Evolutionary conservation across 2,797 vertebrate genomes (phyloP).

Genomic region (Otolemur crassicaudatus): DNA sequence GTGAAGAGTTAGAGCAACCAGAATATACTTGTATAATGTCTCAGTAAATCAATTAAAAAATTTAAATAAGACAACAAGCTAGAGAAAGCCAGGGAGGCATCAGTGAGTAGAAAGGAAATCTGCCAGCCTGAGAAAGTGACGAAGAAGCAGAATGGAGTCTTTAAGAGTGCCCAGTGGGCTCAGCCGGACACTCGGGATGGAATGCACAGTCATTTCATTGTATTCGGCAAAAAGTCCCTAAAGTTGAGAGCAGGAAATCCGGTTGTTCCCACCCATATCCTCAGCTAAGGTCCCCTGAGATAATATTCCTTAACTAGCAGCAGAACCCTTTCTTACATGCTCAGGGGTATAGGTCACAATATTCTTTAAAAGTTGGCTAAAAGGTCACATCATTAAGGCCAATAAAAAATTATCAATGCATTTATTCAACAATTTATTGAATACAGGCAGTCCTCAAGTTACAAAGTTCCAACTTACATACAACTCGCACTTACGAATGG

Average conservation of each 20-base stretch:
- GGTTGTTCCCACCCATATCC: constrained; percentile 63
- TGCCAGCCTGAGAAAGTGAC: constrained; percentile 39
- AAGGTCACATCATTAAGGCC: constrained; percentile 1
- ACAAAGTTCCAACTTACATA: too few relatives aligned
- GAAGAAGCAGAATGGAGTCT: constrained; percentile 41
- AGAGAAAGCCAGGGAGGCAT: constrained; percentile 49
- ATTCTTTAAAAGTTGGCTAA: constrained; percentile 4
- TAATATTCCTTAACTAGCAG: neutral
- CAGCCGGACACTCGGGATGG: neutral
- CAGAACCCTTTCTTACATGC: neutral
- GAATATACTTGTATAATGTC: neutral
- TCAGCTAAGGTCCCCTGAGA: neutral
- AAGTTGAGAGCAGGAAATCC: constrained; percentile 74
- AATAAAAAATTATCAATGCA: neutral
- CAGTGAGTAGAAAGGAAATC: neutral
- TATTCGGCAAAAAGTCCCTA: constrained; percentile 49
- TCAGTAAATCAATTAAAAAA: constrained; percentile 42
- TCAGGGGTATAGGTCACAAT: neutral
- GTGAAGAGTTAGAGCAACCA: neutral
- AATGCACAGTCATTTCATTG: neutral
- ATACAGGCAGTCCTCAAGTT: too few relatives aligned
- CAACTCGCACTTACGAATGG: too few relatives aligned
- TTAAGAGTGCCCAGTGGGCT: neutral
- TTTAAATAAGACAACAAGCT: constrained; percentile 5
- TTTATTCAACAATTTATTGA: constrained; percentile 10